phyloP scores from a whole-genome alignment of 1,140 invertebrate genomes.

The Caenorhabditis brenneri region DNA sequence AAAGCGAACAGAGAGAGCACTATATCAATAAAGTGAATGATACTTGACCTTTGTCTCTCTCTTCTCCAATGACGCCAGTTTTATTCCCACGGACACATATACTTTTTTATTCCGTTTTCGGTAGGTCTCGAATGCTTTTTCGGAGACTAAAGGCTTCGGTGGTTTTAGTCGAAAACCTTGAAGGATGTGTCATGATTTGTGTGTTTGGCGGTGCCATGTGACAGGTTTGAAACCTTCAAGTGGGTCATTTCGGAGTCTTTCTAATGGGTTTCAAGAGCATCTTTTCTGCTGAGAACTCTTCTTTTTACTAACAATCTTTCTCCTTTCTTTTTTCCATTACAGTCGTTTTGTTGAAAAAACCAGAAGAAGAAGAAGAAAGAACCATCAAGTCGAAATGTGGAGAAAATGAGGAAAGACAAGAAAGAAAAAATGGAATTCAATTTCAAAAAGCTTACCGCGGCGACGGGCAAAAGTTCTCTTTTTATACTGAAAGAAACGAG shows the following conservation, averaged over 20 bases:
- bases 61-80: too few relatives aligned
- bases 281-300: neutral
- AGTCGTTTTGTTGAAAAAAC: neutral
- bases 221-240: slow-evolving; percentile 40
- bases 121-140: too few relatives aligned
- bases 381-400: neutral
- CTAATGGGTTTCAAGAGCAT: slow-evolving; percentile 7
- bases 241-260: neutral
- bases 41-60: too few relatives aligned
- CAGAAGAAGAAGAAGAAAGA: neutral
- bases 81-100: too few relatives aligned
- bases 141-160: too few relatives aligned
- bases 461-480: neutral
- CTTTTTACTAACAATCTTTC: neutral
- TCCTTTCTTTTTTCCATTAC: neutral
- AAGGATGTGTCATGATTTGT: slow-evolving; percentile 23
- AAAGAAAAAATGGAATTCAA: neutral
- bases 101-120: too few relatives aligned
- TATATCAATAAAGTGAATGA: too few relatives aligned
- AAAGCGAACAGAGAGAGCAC: too few relatives aligned
- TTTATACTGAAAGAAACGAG: neutral
- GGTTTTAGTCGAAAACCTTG: neutral
- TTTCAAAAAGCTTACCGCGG: neutral
- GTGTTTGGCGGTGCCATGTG: slow-evolving; percentile 15
- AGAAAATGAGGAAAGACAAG: neutral